phyloP scores from a whole-genome alignment of 2,797 vertebrate species.

The Paramormyrops hopkinsi region DNA sequence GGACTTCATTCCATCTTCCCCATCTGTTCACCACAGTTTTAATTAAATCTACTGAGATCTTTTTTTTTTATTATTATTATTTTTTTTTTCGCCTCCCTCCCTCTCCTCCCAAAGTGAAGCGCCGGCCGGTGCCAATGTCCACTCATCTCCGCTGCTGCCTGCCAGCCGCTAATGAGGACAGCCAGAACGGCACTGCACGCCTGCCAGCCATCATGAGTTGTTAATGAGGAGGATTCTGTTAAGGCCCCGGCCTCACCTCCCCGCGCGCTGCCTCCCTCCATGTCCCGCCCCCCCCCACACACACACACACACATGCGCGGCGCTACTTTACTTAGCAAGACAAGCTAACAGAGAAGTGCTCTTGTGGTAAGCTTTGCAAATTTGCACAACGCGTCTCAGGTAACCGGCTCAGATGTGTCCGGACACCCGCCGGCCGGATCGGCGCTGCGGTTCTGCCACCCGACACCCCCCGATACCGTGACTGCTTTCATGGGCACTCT shows the following conservation, averaged over 20 bases:
- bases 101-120: conserved; percentile 68
- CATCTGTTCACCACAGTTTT: conserved; percentile 94
- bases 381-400: conserved; percentile 74
- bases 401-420: conserved; percentile 65
- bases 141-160: conserved; percentile 75
- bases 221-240: conserved; percentile 84
- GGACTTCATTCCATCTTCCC: conserved; percentile 84
- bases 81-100: conserved; percentile 31
- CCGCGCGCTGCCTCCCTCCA: conserved; percentile 43
- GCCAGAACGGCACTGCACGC: conserved; percentile 54
- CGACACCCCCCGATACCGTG: conserved; percentile 65
- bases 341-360: conserved; percentile 71
- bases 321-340: conserved; percentile 51
- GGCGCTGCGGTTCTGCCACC: conserved; percentile 67
- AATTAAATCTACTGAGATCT: conserved; percentile 98
- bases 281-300: conserved; percentile 30
- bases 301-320: conserved; percentile 30
- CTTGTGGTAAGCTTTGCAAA: conserved; percentile 63
- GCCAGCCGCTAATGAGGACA: conserved; percentile 90
- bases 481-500: conserved; percentile 68
- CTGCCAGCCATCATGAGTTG: conserved; percentile 82
- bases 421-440: conserved; percentile 65
- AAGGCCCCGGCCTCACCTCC: conserved; percentile 61
- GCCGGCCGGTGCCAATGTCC: conserved; percentile 78
- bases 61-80: conserved; percentile 53